Base-by-base conservation (phyloP, 2,888 invertebrate genomes). In the Nemapogon koenigi region DNA sequence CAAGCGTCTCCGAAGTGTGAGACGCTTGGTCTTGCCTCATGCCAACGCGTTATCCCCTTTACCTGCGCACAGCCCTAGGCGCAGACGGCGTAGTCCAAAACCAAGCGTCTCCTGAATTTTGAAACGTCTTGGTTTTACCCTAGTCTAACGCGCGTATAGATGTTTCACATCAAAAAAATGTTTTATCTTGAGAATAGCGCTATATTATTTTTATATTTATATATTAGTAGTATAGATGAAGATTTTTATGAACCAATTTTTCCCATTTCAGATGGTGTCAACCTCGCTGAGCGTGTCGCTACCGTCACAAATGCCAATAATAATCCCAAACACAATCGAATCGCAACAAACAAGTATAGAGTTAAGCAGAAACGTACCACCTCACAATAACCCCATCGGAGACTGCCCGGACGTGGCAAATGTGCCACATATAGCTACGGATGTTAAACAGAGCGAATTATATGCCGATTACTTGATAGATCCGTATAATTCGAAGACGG, bases 251-350 rank as follows among this genome's bases (percentile, higher is more conserved):
- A 6, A 22, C 10, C 10, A 6, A 15, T 40, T 6, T 22, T 6
- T 4, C 6, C 13, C 40, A 32, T 71, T 72, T 1, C 75, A 86
- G 85, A 83, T 85, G 83, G 82, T 85, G 41, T 85, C 85, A 10
- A 85, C 86, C 15, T 83, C 85, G 1, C 85, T 86, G 37, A 82
- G 83, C 13, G 67, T 78, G 52, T 62, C 76, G 22, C 60, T 76
- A 33, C 70, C 76, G 43, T 57, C 67, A 2, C 66, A 65, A 46
- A 61, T 70, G 40, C 70, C 71, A 28, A 62, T 70, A 8, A 51
- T 75, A 3, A 70, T 63, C 47, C 68, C 70, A 6, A 46, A 4
- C 44, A 50, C 51, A 48, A 51, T 27, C 41, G 52, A 53, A n/a
- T n/a, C n/a, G n/a, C n/a, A n/a, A n/a, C n/a, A n/a, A n/a, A n/a